Evolutionary conservation across 2,113 vertebrate genomes (phyloP).

Genomic region (Callopanchax toddi): DNA sequence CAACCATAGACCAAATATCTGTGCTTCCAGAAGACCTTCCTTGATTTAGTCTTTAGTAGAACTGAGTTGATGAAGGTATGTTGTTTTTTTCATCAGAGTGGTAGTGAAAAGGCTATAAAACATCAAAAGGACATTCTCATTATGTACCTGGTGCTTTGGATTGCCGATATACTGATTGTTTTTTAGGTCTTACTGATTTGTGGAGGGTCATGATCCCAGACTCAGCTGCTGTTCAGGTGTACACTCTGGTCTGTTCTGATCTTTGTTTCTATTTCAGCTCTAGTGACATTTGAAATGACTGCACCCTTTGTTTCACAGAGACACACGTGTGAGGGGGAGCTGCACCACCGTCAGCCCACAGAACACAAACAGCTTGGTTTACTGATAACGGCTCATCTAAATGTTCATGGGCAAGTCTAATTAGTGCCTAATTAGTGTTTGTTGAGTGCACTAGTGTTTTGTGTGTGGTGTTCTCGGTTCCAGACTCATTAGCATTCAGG

Average conservation of each 20-base stretch:
- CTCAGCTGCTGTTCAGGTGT: too few species aligned
- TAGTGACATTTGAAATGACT: too few species aligned
- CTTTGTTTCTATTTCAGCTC: too few species aligned
- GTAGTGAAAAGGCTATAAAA: too few species aligned
- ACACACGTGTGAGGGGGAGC: neutral
- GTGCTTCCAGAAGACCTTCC: neutral
- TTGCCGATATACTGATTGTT: too few species aligned
- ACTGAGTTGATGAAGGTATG: too few species aligned
- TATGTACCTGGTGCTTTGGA: too few species aligned
- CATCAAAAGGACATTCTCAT: too few species aligned
- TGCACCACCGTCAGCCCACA: neutral
- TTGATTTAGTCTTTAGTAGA: neutral
- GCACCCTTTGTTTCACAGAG: neutral
- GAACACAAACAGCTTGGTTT: neutral
- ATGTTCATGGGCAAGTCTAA: neutral
- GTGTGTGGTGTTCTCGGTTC: neutral
- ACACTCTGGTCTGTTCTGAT: too few species aligned
- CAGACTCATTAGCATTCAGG: neutral
- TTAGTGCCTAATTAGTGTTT: neutral
- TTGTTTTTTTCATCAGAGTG: too few species aligned
- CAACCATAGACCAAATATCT: conserved; percentile 1
- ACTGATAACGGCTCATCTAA: neutral
- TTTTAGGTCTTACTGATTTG: too few species aligned
- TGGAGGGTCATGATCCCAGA: too few species aligned
- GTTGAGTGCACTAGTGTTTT: neutral